Evolutionary conservation across 2,888 invertebrate genomes (phyloP), one percentile per base, ranked within the genome.

Genomic region (Cerastis leucographa): DNA sequence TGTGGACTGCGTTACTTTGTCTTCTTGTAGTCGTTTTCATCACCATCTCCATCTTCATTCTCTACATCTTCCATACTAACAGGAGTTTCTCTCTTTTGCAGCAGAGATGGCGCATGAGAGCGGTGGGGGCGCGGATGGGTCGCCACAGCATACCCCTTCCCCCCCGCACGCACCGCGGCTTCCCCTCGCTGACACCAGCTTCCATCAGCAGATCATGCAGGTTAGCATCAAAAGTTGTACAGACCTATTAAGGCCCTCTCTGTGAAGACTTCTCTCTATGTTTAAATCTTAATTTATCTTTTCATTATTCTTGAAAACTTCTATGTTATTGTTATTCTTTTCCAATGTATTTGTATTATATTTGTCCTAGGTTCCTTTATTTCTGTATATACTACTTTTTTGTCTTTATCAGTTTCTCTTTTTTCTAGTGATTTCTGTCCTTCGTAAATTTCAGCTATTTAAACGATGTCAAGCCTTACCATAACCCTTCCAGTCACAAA

Each of bases 141-240:
- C 96, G 75, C 97, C 94, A 83, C 96, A 94, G 93, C 97, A 92
- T 93, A 96, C 94, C 90, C 97, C 94, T 90, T 97, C 95, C 88
- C 97, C 95, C 78, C 95, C 95, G 87, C 95, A 96, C 91, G 94
- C 96, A 88, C 97, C 97, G 87, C 97, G 97, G 79, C 93, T 97
- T 83, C 95, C 96, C 83, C 93, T 96, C 80, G 97, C 97, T 83
- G 97, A 97, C 90, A 96, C 97, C 92, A 97, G 97, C 91, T 97
- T 97, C 92, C 97, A 98, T 90, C 97, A 97, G 87, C 97, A 97
- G 94, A 97, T 98, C 91, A 96, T 97, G 95, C 97, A 97, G 97
- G 97, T 97, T 92, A 94, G 83, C 78, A 71, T 35, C 54, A 35
- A 17, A 40, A 51, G 6, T 17, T 64, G 44, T 59, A 17, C 9